Conservation (phyloP, 2,113 vertebrate genomes). For the Sinocyclocheilus anophthalmus region DNA sequence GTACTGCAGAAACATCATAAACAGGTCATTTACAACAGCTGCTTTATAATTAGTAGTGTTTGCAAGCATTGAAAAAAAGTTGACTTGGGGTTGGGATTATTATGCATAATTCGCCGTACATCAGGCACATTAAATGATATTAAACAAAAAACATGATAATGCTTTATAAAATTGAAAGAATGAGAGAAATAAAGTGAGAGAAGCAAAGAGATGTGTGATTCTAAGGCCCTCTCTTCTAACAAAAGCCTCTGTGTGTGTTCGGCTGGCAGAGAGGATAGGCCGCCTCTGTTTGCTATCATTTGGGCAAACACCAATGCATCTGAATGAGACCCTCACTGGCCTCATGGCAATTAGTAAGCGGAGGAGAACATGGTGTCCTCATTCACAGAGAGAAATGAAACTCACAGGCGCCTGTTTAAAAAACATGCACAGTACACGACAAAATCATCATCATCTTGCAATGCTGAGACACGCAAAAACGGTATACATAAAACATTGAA, state of each 20-base stretch:
- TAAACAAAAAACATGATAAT: background rate
- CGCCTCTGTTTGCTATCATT: slow-evolving; percentile 62
- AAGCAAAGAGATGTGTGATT: slow-evolving; percentile 43
- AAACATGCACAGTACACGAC: background rate
- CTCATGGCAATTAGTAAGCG: slow-evolving; percentile 47
- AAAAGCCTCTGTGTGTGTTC: slow-evolving; percentile 62
- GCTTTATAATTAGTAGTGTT: background rate
- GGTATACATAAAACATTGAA: background rate
- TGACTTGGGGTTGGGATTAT: background rate
- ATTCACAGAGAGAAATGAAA: slow-evolving; percentile 29
- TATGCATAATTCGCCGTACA: background rate
- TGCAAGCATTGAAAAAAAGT: background rate
- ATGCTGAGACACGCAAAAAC: background rate
- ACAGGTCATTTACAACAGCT: background rate
- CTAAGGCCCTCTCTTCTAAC: slow-evolving; percentile 44
- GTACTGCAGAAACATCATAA: background rate
- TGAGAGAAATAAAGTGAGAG: slow-evolving; percentile 1
- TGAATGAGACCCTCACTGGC: slow-evolving; percentile 53
- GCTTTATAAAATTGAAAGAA: background rate
- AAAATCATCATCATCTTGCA: background rate
- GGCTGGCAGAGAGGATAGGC: slow-evolving; percentile 55
- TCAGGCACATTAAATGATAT: background rate
- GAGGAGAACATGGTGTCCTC: slow-evolving; percentile 42
- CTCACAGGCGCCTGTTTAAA: background rate
- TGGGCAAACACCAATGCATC: slow-evolving; percentile 56